Base-by-base conservation (phyloP, 2,888 invertebrate genomes). In the Atethmia centrago region DNA sequence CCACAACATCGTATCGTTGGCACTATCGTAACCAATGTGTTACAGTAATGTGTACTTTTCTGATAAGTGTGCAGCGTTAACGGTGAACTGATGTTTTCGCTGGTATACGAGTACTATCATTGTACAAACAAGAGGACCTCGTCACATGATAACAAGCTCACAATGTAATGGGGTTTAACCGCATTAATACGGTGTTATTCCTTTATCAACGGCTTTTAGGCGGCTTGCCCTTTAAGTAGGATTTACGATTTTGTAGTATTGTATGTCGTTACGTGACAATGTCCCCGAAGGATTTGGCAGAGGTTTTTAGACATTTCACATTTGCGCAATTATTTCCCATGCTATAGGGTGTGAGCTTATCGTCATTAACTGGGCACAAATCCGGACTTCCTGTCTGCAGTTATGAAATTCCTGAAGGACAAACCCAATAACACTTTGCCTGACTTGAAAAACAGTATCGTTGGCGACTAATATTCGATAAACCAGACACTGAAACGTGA, bases 21-120 rank as follows among this genome's bases (percentile, higher is more conserved):
- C 51, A 16, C 25, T 62, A 62, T 62, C 51, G n/a, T 25, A 75
- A 21, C 36, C 16, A 45, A 65, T 2, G 28, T 45, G 21, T 36
- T 58, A 74, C 66, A 45, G 70, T 40, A 70, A 70, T 69, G 75
- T 75, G 45, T 56, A 80, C 58, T 45, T 45, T 36, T 45, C 7
- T 28, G 79, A 79, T 79, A 80, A 68, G 62, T 28, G 45, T 51
- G n/a, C n/a, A 12, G 1, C 10, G 31, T 65, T 66, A 70, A 66
- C 56, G n/a, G 36, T n/a, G 31, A 36, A 31, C 67, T 45, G 55
- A 62, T 78, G 45, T 80, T 80, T 80, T 78, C 14, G 51, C 79
- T 42, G 1, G 42, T 42, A 49, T 4, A 31, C 19, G 8, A 36
- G 2, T 4, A 31, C 31, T 79, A 76, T 76, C 76, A n/a, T 0